These are phyloP conservation scores for Aurelia coerulea DNA, from an alignment of 30 jellyfish, hydroid and myxozoan species.

Conservation along the genomic window DNA sequence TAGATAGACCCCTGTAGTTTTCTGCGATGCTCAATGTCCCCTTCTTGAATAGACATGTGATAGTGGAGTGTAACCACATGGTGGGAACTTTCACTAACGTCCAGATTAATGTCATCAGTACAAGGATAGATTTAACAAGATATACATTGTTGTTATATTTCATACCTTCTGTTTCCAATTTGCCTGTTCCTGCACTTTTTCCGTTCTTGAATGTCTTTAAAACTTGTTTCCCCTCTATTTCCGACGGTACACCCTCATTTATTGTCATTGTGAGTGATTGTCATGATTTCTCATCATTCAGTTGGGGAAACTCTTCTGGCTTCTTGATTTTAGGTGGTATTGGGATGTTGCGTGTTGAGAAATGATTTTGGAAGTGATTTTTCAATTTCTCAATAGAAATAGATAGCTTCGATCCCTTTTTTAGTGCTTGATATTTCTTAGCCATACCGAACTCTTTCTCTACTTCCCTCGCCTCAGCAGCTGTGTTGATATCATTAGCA, in stretches of 20 bases:
- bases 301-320: too few relatives aligned
- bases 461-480: slow-evolving; percentile 5
- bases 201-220: background rate
- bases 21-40: slow-evolving; percentile 5
- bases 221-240: background rate
- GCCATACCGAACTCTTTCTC: background rate
- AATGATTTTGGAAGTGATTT: background rate
- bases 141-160: background rate
- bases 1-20: background rate
- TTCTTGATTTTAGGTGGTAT: too few relatives aligned
- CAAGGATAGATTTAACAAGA: background rate
- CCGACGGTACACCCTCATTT: slow-evolving; percentile 4
- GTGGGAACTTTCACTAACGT: slow-evolving; percentile 9
- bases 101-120: slow-evolving; percentile 9
- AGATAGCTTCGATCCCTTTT: background rate
- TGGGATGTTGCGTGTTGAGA: too few relatives aligned
- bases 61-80: slow-evolving; percentile 5
- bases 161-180: background rate
- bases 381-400: background rate
- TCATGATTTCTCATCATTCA: too few relatives aligned
- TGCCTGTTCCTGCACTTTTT: background rate
- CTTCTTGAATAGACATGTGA: slow-evolving; percentile 15
- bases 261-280: background rate
- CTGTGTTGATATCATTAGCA: slow-evolving; percentile 1
- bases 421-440: background rate